Percentiles rank a stretch among this genome's conserved stretches.
These are phyloP conservation scores for Falco peregrinus DNA, from an alignment of 2,797 vertebrate species.

Conservation along the genomic window DNA sequence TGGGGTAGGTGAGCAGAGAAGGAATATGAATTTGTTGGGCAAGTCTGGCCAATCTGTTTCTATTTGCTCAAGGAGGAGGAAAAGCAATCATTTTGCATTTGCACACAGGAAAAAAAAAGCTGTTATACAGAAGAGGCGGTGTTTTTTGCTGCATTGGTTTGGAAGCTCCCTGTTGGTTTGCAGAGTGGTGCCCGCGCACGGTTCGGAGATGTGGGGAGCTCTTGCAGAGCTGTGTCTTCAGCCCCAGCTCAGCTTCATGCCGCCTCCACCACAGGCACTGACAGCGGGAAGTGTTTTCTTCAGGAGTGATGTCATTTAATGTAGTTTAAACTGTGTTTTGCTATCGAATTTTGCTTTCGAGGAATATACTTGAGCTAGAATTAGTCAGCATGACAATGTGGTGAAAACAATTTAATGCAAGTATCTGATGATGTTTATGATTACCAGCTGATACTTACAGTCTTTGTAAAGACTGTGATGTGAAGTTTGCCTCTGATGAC, in stretches of 20 bases:
- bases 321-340: not conserved
- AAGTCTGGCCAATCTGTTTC: not conserved
- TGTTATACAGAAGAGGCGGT: not conserved
- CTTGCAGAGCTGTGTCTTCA: not conserved
- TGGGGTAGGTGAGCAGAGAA: not conserved
- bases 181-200: rapidly evolving
- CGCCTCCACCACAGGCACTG: rapidly evolving
- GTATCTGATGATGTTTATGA: not conserved
- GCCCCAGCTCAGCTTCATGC: not conserved
- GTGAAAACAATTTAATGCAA: not conserved
- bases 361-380: not conserved
- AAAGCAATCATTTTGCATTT: not conserved
- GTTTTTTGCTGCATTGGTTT: not conserved
- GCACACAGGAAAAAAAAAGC: not conserved
- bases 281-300: not conserved
- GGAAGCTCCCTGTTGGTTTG: not conserved
- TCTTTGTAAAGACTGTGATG: not conserved
- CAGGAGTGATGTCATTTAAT: not conserved
- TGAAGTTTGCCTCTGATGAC: not conserved
- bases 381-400: not conserved
- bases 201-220: not conserved
- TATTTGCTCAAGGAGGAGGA: too few relatives aligned
- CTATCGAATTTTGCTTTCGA: not conserved
- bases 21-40: not conserved
- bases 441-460: not conserved